Percentiles rank a stretch among this genome's conserved stretches.
Evolutionary conservation across 2,888 invertebrate species (phyloP).

Genomic region (Belgica antarctica): DNA sequence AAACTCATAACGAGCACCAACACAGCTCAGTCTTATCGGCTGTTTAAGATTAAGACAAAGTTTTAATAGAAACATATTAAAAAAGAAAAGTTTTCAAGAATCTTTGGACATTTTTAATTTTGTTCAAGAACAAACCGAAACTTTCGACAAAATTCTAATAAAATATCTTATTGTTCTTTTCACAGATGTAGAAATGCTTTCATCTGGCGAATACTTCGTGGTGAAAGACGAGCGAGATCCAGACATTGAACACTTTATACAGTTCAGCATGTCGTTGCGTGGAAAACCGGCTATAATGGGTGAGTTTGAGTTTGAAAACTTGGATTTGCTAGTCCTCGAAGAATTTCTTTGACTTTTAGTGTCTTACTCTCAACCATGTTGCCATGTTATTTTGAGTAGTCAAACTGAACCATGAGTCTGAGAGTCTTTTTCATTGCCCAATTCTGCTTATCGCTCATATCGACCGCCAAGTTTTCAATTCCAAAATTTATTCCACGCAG

Average conservation of each 20-base stretch:
- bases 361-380: no score
- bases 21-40: constrained; percentile 48
- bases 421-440: no score
- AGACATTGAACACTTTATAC: constrained; percentile 24
- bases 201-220: constrained; percentile 24
- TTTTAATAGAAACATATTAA: no score
- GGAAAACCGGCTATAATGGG: constrained; percentile 56
- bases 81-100: not conserved
- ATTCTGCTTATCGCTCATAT: no score
- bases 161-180: not conserved
- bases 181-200: constrained; percentile 1
- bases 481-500: constrained; percentile 3
- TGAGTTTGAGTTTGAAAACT: constrained; percentile 46
- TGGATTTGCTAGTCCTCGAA: no score
- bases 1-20: constrained; percentile 54
- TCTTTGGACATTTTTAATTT: not conserved
- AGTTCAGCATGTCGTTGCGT: constrained; percentile 54
- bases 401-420: no score
- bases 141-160: not conserved
- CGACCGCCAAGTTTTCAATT: not conserved
- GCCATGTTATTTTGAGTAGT: no score
- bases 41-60: no score
- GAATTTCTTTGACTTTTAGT: no score
- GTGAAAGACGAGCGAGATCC: constrained; percentile 22
- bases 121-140: not conserved